These are phyloP conservation scores for Silurus glanis DNA, from an alignment of 2,113 vertebrate genomes.

Conservation along the genomic window DNA sequence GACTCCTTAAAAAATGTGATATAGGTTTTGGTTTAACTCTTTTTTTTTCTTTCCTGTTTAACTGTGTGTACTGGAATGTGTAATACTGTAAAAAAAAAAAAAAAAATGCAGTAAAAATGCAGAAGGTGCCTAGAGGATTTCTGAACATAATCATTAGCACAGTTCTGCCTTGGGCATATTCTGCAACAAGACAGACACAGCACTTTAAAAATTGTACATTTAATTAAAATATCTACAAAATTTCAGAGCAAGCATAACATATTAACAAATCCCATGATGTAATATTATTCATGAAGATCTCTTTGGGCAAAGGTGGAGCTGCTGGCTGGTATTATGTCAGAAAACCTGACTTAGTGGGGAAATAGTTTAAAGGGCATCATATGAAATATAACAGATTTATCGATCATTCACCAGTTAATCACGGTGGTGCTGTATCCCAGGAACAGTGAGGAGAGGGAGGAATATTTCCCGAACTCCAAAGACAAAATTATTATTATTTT, in stretches of 20 bases:
- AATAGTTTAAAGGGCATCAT: background rate
- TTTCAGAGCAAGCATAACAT: background rate
- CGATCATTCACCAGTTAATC: background rate
- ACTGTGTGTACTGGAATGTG: constrained; percentile 26
- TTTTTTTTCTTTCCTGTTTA: constrained; percentile 47
- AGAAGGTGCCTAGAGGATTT: background rate
- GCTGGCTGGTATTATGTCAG: background rate
- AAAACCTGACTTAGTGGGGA: background rate
- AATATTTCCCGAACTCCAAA: background rate
- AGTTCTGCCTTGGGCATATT: background rate
- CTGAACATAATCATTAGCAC: background rate
- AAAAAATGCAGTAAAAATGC: background rate
- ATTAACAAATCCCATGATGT: background rate
- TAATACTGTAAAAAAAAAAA: background rate
- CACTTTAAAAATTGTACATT: background rate
- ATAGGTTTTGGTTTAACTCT: background rate
- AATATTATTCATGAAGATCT: background rate
- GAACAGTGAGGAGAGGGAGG: background rate
- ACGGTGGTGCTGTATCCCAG: background rate
- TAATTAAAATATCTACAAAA: background rate
- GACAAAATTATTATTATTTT: no score
- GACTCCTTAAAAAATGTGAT: constrained; percentile 17
- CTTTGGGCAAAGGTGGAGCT: background rate
- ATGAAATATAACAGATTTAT: background rate
- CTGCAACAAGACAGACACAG: background rate